Evolutionary conservation across 2,888 invertebrate species (phyloP).

Genomic region (Fragum whitleyi): DNA sequence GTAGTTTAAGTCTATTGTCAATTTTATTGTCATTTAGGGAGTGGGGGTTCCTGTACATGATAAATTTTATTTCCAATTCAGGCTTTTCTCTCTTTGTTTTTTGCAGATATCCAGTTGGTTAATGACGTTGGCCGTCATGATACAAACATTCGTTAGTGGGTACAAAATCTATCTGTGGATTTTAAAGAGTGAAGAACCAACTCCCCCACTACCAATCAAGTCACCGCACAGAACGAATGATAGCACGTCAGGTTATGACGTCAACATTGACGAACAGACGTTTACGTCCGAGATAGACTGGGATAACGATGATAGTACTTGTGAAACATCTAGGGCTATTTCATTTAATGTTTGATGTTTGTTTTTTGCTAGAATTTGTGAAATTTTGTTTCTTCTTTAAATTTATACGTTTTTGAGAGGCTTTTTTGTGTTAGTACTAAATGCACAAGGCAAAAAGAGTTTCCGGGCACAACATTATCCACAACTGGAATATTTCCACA

Average conservation of each 20-base stretch:
- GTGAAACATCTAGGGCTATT: background rate
- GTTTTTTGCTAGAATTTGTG: too few relatives aligned
- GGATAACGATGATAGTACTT: constrained; percentile 3
- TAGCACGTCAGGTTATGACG: background rate
- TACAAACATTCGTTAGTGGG: constrained; percentile 45
- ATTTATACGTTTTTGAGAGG: background rate
- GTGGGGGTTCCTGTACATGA: too few relatives aligned
- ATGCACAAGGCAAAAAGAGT: too few relatives aligned
- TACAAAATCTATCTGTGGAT: constrained; percentile 55
- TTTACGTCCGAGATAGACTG: background rate
- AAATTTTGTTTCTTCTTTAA: too few relatives aligned
- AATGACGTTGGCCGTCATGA: constrained; percentile 39
- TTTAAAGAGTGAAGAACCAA: constrained; percentile 2
- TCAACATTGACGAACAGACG: background rate
- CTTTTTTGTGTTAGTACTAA: background rate
- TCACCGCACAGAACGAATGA: background rate
- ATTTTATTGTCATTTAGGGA: too few relatives aligned
- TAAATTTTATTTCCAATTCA: too few relatives aligned
- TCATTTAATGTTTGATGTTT: background rate
- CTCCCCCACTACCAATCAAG: background rate
- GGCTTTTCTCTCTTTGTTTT: too few relatives aligned
- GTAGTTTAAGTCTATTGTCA: too few relatives aligned
- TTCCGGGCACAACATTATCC: too few relatives aligned
- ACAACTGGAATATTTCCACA: too few relatives aligned
- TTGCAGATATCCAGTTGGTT: constrained; percentile 55